These are phyloP conservation scores for Sphaeramia orbicularis DNA, from an alignment of 2,797 vertebrate genomes.

Conservation along the genomic window DNA sequence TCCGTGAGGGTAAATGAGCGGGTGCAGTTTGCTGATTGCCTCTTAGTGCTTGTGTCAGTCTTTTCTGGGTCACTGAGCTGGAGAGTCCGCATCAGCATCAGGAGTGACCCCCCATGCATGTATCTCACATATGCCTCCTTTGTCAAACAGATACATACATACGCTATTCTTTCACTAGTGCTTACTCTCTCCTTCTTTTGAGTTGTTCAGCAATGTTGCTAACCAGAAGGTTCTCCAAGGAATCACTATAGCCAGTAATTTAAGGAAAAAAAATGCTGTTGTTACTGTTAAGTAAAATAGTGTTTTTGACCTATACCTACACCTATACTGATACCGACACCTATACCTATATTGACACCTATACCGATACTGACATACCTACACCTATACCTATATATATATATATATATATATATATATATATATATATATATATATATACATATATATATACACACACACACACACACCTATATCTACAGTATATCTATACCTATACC, in stretches of 20 bases:
- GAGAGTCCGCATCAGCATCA: constrained; percentile 51
- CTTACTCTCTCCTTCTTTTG: background rate
- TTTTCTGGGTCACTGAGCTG: constrained; percentile 78
- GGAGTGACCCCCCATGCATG: constrained; percentile 30
- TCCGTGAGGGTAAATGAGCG: constrained; percentile 61
- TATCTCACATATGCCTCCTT: constrained; percentile 4
- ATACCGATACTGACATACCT: no score
- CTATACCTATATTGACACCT: no score
- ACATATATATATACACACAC: no score
- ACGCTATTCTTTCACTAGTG: background rate
- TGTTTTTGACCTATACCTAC: no score
- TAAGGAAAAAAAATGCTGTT: constrained; percentile 11
- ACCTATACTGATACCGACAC: no score
- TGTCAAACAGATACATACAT: background rate
- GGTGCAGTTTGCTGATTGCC: constrained; percentile 70
- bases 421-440: no score
- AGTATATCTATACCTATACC: no score
- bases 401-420: no score
- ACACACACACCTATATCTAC: no score
- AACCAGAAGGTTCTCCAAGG: constrained; percentile 2
- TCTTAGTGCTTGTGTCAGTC: constrained; percentile 78
- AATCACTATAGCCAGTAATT: constrained; percentile 23
- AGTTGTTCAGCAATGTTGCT: background rate
- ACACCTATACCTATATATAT: no score
- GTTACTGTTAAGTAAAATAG: no score